A percentile compares a stretch with the other conserved stretches of the same genome.
phyloP scores from a whole-genome alignment of 1,140 invertebrate species.

The Drosophila ogumai region DNA sequence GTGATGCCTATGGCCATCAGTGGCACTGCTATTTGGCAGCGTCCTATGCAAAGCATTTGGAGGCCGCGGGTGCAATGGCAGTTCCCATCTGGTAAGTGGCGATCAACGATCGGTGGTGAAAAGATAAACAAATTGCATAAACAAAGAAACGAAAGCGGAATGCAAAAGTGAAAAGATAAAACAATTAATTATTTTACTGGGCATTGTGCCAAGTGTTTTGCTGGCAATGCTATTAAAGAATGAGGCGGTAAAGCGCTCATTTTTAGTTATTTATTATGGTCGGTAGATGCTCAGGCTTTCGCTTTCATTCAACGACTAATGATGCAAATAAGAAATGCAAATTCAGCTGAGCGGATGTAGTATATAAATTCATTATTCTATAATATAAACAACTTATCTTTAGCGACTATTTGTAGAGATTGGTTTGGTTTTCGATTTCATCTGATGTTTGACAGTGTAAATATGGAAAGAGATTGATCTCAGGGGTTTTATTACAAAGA shows the following conservation, averaged over 20 bases:
- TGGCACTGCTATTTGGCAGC: slow-evolving; percentile 38
- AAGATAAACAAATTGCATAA: slow-evolving; percentile 27
- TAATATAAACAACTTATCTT: not conserved
- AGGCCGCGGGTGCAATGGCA: slow-evolving; percentile 42
- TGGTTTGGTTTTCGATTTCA: not conserved
- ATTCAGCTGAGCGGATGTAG: not conserved
- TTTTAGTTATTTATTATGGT: not conserved
- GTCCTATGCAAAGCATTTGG: slow-evolving; percentile 46
- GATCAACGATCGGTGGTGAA: not conserved
- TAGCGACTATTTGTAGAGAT: not conserved
- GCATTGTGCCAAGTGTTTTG: slow-evolving; percentile 13
- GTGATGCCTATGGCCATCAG: not conserved
- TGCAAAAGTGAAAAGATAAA: not conserved
- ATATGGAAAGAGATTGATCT: not conserved
- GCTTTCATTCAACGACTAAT: slow-evolving; percentile 4
- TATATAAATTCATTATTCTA: not conserved
- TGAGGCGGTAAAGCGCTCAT: slow-evolving; percentile 12
- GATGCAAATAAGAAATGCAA: not conserved
- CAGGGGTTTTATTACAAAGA: not conserved
- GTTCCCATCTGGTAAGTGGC: slow-evolving; percentile 61
- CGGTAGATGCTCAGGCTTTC: slow-evolving; percentile 7
- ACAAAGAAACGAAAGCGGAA: not conserved
- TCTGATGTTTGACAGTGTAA: not conserved
- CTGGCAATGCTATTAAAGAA: slow-evolving; percentile 12
- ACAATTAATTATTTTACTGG: slow-evolving; percentile 23